These are phyloP conservation scores for Mobula hypostoma DNA, from an alignment of 2,113 vertebrate species.

Conservation along the genomic window DNA sequence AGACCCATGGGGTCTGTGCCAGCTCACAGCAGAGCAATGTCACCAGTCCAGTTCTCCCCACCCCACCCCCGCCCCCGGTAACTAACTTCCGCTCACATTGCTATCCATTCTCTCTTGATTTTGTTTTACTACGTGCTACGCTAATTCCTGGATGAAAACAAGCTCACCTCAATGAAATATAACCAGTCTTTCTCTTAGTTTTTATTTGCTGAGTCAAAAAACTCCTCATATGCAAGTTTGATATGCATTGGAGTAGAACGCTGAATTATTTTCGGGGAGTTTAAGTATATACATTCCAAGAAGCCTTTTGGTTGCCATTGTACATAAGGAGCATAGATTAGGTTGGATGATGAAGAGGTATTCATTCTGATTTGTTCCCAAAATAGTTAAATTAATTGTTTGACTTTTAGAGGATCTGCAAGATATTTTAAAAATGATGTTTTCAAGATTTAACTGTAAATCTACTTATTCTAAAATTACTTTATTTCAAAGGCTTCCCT, in stretches of 20 bases:
- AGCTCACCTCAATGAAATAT: not conserved
- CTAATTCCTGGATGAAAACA: not conserved
- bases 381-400: not conserved
- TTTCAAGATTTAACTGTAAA: not conserved
- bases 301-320: not conserved
- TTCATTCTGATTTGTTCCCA: not conserved
- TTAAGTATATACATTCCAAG: not conserved
- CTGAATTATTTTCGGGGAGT: not conserved
- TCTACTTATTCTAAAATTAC: not conserved
- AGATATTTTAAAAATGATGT: not conserved
- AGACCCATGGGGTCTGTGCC: too few relatives aligned
- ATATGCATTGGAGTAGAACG: not conserved
- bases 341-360: not conserved
- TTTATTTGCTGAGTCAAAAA: not conserved
- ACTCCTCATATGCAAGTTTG: not conserved
- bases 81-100: too few relatives aligned
- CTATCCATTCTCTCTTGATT: too few relatives aligned
- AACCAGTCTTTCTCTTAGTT: not conserved
- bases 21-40: too few relatives aligned
- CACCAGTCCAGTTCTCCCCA: too few relatives aligned
- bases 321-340: not conserved
- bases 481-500: not conserved
- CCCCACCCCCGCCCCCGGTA: too few relatives aligned
- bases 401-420: not conserved
- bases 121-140: too few relatives aligned